Evolutionary conservation across 2,888 invertebrate species (phyloP).

Genomic region (Eupithecia pulchellata): DNA sequence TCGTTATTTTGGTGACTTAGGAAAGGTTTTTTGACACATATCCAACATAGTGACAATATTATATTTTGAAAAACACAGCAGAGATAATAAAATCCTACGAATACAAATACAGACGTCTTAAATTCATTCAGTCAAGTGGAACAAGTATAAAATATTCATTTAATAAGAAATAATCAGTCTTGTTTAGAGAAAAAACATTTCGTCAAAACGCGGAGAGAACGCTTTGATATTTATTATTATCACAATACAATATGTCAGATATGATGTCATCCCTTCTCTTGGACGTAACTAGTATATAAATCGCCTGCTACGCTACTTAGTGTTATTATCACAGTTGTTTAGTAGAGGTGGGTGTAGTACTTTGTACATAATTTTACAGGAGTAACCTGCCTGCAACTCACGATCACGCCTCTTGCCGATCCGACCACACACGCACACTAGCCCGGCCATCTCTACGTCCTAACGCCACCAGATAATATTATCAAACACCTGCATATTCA

Average conservation of each 20-base stretch:
- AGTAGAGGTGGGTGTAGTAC: conserved; percentile 86
- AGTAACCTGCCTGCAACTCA: conserved; percentile 73
- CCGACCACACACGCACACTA: conserved; percentile 64
- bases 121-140: conserved; percentile 83
- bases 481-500: conserved; percentile 37
- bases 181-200: conserved; percentile 85
- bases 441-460: conserved; percentile 54
- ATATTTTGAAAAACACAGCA: conserved; percentile 73
- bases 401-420: conserved; percentile 69
- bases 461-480: conserved; percentile 51
- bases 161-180: conserved; percentile 87
- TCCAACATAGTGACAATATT: conserved; percentile 83
- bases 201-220: conserved; percentile 73
- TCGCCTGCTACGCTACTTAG: conserved; percentile 86
- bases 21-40: conserved; percentile 85
- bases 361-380: conserved; percentile 84
- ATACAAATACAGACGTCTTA: conserved; percentile 83
- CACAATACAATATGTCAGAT: conserved; percentile 86
- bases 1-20: conserved; percentile 80
- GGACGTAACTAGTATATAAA: conserved; percentile 85
- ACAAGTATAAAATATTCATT: conserved; percentile 84
- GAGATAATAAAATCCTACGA: conserved; percentile 74
- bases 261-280: conserved; percentile 86
- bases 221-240: conserved; percentile 75
- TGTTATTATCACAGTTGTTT: conserved; percentile 87